Evolutionary conservation across 2,113 vertebrate species (phyloP), one percentile per base, ranked within the genome.

Genomic region (Monarcha castaneiventris): DNA sequence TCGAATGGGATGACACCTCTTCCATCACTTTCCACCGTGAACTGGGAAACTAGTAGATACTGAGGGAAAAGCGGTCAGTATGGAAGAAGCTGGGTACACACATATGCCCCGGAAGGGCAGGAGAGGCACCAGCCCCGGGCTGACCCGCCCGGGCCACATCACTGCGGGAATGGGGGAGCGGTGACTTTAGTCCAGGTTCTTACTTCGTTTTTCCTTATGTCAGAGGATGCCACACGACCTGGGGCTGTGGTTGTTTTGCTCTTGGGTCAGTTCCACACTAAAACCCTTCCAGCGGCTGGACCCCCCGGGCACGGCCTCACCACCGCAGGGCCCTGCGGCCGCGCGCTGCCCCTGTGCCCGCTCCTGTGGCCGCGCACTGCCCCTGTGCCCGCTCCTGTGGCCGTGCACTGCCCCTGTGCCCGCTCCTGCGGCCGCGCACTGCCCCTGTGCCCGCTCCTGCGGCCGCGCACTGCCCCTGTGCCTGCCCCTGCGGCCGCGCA

Each of bases 51-150:
- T 3, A 25, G 44, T 2, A 20, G 61, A 39, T 20, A 30, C 19
- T 2, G 68, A 58, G 67, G 41, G 3, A 3, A 10, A 21, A 26
- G 9, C 2, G 27, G 39, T 32, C 11, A 63, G 4, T 16, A 25
- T 33, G 7, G 8, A 32, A 58, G 2, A 2, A 22, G 13, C 64
- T 10, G 14, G 6, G 20, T 1, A 3, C 58, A 12, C 25, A 16
- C 26, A 3, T 4, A 3, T 0, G 1, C 29, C 15, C 15, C 21
- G 7, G 26, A 18, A 5, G 5, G 21, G 33, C 51, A 5, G 25
- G 20, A 37, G 18, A 6, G 52, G 37, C 59, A 9, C 0, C 39
- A 9, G n/a, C 18, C 27, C 27, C 16, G 7, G 54, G 13, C 54
- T 22, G 32, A 30, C 4, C 35, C 15, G 14, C 55, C 32, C 14